phyloP scores from a whole-genome alignment of 1,140 invertebrate genomes.

The Polypedilum pembai region DNA sequence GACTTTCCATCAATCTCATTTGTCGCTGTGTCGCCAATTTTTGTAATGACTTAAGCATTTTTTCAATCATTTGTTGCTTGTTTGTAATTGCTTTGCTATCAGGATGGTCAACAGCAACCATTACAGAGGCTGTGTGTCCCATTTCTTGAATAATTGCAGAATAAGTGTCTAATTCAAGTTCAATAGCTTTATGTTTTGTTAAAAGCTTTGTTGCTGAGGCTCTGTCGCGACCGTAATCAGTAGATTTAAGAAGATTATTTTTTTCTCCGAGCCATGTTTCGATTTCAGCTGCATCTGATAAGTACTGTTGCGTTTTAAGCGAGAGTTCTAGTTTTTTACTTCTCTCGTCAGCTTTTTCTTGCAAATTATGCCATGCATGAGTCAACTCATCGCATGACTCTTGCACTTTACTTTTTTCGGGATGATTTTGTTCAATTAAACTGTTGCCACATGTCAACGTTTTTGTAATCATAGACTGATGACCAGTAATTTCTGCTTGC shows the following conservation, averaged over 20 bases:
- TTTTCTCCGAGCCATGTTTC: slow-evolving; percentile 89
- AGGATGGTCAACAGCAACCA: slow-evolving; percentile 68
- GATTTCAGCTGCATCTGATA: slow-evolving; percentile 84
- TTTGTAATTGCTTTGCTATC: slow-evolving; percentile 71
- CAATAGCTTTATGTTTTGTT: slow-evolving; percentile 86
- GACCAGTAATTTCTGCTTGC: slow-evolving; percentile 73
- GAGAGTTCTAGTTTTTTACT: slow-evolving; percentile 75
- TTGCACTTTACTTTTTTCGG: slow-evolving; percentile 64
- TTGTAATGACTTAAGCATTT: slow-evolving; percentile 74
- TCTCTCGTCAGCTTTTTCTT: slow-evolving; percentile 60
- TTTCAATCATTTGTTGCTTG: slow-evolving; percentile 67
- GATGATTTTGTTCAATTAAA: slow-evolving; percentile 65
- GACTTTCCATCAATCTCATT: slow-evolving; percentile 79
- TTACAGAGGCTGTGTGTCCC: slow-evolving; percentile 72
- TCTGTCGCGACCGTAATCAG: slow-evolving; percentile 79
- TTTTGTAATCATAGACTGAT: slow-evolving; percentile 74
- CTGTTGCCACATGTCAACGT: slow-evolving; percentile 63
- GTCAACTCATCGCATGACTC: slow-evolving; percentile 57
- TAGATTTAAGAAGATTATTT: slow-evolving; percentile 68
- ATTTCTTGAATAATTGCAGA: slow-evolving; percentile 86
- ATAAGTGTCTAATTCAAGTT: slow-evolving; percentile 90
- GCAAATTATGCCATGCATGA: slow-evolving; percentile 61
- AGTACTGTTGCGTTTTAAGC: slow-evolving; percentile 80
- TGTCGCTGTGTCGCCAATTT: slow-evolving; percentile 71
- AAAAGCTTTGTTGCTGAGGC: slow-evolving; percentile 83